phyloP scores from a whole-genome alignment of 2,888 invertebrate genomes.

The Biston stratarius region DNA sequence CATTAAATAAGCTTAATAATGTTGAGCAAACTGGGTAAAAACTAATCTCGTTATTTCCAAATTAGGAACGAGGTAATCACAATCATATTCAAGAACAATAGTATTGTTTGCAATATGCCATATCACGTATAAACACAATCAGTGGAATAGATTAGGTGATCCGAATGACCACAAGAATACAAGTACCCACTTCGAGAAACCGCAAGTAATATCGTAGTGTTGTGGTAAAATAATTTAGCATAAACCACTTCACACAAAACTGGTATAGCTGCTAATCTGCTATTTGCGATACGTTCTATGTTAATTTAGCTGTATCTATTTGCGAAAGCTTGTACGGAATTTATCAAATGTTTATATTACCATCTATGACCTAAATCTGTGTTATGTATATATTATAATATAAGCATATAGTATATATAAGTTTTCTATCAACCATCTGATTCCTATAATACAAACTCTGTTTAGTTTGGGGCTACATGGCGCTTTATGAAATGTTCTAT shows the following conservation, averaged over 20 bases:
- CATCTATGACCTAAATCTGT: too few relatives aligned
- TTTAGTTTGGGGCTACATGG: too few relatives aligned
- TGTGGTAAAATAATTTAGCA: background rate
- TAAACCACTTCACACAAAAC: background rate
- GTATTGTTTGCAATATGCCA: constrained; percentile 16
- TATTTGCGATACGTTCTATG: too few relatives aligned
- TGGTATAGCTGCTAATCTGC: background rate
- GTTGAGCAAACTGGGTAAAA: constrained; percentile 6
- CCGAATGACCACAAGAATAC: constrained; percentile 27
- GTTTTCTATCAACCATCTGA: too few relatives aligned
- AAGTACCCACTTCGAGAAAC: constrained; percentile 23
- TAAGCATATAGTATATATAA: too few relatives aligned
- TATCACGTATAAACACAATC: constrained; percentile 33
- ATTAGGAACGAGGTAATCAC: constrained; percentile 5
- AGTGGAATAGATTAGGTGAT: constrained; percentile 11
- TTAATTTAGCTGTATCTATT: too few relatives aligned
- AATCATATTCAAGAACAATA: constrained; percentile 16
- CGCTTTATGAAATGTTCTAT: too few relatives aligned
- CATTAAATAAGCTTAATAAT: background rate
- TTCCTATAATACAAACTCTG: too few relatives aligned
- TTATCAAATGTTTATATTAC: too few relatives aligned
- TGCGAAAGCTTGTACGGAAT: too few relatives aligned
- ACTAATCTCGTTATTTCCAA: constrained; percentile 17
- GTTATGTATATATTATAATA: too few relatives aligned
- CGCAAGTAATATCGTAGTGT: constrained; percentile 40